Percentiles rank a stretch among this genome's conserved stretches.
Evolutionary conservation across 2,888 invertebrate species (phyloP).

Genomic region (Drosophila cognata): DNA sequence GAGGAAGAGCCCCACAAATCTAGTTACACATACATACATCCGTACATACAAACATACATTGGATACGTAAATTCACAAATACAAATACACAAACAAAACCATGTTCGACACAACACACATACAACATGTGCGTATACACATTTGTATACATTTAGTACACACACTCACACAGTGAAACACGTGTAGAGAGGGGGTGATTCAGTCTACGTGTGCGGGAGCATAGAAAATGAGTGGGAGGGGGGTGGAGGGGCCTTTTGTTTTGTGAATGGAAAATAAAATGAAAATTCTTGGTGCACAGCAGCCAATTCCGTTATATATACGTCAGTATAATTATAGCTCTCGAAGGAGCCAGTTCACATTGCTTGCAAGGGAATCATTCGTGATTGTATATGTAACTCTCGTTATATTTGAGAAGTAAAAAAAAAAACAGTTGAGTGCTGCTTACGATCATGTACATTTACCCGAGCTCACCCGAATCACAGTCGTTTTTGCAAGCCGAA

Average conservation of each 20-base stretch:
- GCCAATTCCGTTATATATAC: slow-evolving; percentile 63
- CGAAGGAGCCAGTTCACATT: slow-evolving; percentile 60
- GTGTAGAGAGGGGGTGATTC: slow-evolving; percentile 23
- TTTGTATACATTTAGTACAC: slow-evolving; percentile 21
- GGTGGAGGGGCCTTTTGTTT: slow-evolving; percentile 60
- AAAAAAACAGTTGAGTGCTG: slow-evolving; percentile 28
- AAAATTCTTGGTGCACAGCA: slow-evolving; percentile 69
- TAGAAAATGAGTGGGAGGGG: slow-evolving; percentile 44
- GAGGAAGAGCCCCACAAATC: slow-evolving; percentile 47
- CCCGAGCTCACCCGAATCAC: slow-evolving; percentile 84
- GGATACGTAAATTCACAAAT: slow-evolving; percentile 51
- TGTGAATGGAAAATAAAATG: slow-evolving; percentile 74
- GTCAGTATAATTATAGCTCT: slow-evolving; percentile 69
- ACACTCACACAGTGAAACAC: slow-evolving; percentile 33
- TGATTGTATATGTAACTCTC: slow-evolving; percentile 33
- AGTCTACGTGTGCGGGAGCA: slow-evolving; percentile 35
- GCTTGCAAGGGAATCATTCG: slow-evolving; percentile 16
- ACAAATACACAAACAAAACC: slow-evolving; percentile 29
- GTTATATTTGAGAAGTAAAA: slow-evolving; percentile 4
- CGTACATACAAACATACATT: slow-evolving; percentile 1
- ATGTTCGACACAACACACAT: slow-evolving; percentile 13
- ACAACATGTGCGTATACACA: slow-evolving; percentile 13
- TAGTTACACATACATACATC: slow-evolving; percentile 14
- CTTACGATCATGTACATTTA: slow-evolving; percentile 84
- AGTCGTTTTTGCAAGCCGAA: slow-evolving; percentile 77